Percentiles rank a stretch among this genome's conserved stretches.
phyloP scores from a whole-genome alignment of 2,797 vertebrate genomes.

The Psittacula derbiana region DNA sequence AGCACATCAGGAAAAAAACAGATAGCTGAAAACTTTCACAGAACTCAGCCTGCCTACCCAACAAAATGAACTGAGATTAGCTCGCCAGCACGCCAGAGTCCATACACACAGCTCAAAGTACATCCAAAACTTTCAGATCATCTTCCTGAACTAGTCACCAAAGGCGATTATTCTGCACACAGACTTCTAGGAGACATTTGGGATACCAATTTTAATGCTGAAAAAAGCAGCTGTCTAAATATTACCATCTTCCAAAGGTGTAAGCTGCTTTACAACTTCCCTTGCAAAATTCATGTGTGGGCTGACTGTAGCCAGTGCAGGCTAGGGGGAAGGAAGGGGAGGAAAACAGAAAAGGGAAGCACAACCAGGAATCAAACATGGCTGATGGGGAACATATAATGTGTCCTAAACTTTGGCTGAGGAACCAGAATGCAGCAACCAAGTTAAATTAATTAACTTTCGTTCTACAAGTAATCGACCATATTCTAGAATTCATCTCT shows the following conservation, averaged over 20 bases:
- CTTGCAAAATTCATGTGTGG: not conserved
- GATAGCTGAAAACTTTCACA: not conserved
- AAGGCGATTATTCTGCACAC: not conserved
- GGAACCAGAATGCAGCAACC: not conserved
- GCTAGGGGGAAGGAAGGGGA: not conserved
- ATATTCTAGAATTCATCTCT: not conserved
- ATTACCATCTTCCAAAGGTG: not conserved
- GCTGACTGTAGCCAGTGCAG: not conserved
- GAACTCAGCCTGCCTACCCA: not conserved
- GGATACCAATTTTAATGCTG: not conserved
- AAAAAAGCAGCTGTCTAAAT: not conserved
- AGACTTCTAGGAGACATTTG: not conserved
- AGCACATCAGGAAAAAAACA: not conserved
- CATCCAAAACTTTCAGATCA: not conserved
- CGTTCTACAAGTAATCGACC: not conserved
- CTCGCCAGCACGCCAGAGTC: not conserved
- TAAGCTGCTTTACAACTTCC: not conserved
- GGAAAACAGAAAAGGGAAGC: not conserved
- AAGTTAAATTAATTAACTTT: not conserved
- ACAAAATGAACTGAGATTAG: not conserved
- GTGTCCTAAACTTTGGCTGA: not conserved
- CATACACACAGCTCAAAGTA: not conserved
- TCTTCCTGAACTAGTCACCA: not conserved
- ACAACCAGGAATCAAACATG: not conserved
- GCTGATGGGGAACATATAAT: not conserved